phyloP scores from a whole-genome alignment of 2,888 invertebrate species.

The Aethes cnicana region DNA sequence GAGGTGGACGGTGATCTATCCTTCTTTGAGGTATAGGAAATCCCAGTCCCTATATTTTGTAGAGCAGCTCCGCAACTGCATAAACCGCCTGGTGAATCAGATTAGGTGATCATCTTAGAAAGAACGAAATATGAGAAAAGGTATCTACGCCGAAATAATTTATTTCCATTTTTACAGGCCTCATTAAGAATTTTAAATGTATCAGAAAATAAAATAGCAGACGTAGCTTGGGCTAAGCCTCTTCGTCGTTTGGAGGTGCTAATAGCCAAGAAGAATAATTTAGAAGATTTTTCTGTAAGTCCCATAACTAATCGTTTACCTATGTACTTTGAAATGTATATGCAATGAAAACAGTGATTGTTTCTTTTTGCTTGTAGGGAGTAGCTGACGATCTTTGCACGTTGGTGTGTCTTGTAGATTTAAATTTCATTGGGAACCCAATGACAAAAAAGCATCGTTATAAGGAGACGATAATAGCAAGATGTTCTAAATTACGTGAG shows the following conservation, averaged over 20 bases:
- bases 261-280: conserved; percentile 81
- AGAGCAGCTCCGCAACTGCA: too few species aligned
- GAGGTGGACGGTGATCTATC: too few species aligned
- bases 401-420: conserved; percentile 79
- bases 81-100: too few species aligned
- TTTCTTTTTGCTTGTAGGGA: conserved; percentile 54
- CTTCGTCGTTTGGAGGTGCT: conserved; percentile 78
- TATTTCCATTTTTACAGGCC: conserved; percentile 75
- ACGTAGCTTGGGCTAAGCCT: conserved; percentile 76
- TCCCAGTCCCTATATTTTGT: too few species aligned
- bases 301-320: not conserved
- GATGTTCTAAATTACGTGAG: conserved; percentile 83
- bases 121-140: too few species aligned
- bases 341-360: not conserved
- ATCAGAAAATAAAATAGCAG: conserved; percentile 83
- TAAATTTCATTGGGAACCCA: conserved; percentile 84
- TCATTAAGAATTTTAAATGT: conserved; percentile 83
- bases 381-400: conserved; percentile 79
- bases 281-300: conserved; percentile 76
- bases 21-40: too few species aligned
- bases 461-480: conserved; percentile 85
- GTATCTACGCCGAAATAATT: too few species aligned
- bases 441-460: conserved; percentile 84
- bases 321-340: not conserved
- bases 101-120: too few species aligned